phyloP scores from a whole-genome alignment of 2,888 invertebrate genomes.

The Orgyia antiqua region DNA sequence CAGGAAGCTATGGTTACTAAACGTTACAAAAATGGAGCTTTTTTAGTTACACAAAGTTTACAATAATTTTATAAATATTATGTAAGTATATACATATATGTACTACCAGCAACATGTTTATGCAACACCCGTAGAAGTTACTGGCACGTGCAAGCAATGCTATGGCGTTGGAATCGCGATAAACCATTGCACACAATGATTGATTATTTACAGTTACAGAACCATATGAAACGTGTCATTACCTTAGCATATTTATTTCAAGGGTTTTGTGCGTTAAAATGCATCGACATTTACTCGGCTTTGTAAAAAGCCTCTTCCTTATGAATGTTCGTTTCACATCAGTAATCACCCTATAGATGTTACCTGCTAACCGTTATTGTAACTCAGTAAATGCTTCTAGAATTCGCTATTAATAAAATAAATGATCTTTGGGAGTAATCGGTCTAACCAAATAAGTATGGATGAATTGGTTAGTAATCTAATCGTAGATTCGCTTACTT shows the following conservation, averaged over 20 bases:
- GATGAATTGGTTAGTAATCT: conserved; percentile 26
- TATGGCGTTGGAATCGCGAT: conserved; percentile 43
- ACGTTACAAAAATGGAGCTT: too few species aligned
- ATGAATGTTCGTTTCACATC: conserved; percentile 22
- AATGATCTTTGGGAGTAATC: conserved; percentile 27
- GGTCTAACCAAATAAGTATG: conserved; percentile 33
- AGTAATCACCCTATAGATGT: conserved; percentile 24
- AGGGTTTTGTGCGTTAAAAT: background rate
- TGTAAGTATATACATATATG: too few species aligned
- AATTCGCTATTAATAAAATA: conserved; percentile 33
- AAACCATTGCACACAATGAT: conserved; percentile 48
- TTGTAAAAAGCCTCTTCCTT: conserved; percentile 20
- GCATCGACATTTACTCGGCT: conserved; percentile 11
- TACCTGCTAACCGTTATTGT: too few species aligned
- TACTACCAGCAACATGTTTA: conserved; percentile 35
- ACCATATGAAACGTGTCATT: background rate
- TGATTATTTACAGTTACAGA: conserved; percentile 40
- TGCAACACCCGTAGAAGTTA: conserved; percentile 36
- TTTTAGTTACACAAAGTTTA: too few species aligned
- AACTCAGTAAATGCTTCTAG: too few species aligned
- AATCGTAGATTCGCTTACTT: conserved; percentile 34
- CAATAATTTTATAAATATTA: too few species aligned
- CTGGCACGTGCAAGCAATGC: conserved; percentile 48
- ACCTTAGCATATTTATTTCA: background rate
- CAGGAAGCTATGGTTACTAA: too few species aligned